Conservation (phyloP, 2,113 vertebrate species). For the Lipophrys pholis region DNA sequence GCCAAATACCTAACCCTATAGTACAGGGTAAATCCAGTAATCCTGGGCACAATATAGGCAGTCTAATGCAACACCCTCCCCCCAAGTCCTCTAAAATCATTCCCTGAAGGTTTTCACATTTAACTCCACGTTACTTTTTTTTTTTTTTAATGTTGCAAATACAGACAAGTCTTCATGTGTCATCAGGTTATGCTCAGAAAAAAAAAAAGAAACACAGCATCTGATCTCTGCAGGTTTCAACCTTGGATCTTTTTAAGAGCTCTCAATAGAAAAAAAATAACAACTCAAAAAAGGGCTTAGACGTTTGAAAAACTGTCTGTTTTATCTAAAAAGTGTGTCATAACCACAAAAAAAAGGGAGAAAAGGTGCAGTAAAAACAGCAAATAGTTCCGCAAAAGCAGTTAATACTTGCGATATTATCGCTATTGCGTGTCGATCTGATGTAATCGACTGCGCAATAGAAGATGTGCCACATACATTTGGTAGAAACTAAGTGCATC, state of each 20-base stretch:
- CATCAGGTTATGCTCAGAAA: too few species aligned
- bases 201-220: too few species aligned
- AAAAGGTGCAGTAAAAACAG: background rate
- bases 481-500: background rate
- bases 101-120: too few species aligned
- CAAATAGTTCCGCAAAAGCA: background rate
- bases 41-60: background rate
- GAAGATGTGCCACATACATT: background rate
- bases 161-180: too few species aligned
- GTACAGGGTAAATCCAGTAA: background rate
- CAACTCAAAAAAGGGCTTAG: background rate
- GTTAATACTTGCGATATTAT: background rate
- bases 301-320: background rate
- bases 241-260: too few species aligned
- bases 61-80: too few species aligned
- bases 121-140: too few species aligned
- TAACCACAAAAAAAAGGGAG: background rate
- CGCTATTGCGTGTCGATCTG: conserved; percentile 13
- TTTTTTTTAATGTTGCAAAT: too few species aligned
- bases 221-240: too few species aligned
- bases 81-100: too few species aligned
- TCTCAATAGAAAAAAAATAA: too few species aligned
- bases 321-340: background rate
- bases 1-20: too few species aligned
- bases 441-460: conserved; percentile 2